Evolutionary conservation across 2,113 vertebrate genomes (phyloP).

Genomic region (Erythrocercus mccallii): DNA sequence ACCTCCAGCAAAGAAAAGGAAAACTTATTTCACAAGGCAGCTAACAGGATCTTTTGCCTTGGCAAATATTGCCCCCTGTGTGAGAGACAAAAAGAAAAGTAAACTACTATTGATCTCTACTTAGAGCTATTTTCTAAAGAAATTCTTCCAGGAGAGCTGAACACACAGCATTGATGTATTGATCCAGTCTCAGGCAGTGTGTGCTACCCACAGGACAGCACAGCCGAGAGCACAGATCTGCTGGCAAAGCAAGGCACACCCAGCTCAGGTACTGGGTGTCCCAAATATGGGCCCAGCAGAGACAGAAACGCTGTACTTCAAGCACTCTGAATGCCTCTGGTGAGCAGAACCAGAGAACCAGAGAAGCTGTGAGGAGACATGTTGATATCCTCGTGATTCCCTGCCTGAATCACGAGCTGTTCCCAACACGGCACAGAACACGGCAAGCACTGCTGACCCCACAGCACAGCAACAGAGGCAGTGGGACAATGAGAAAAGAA

Average conservation of each 20-base stretch:
- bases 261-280: not conserved
- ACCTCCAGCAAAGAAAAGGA: not conserved
- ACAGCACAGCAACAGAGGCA: not conserved
- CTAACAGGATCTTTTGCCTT: not conserved
- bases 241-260: not conserved
- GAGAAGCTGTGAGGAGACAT: not conserved
- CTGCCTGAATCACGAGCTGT: fast-evolving
- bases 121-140: not conserved
- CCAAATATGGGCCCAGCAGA: not conserved
- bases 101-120: not conserved
- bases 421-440: not conserved
- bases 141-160: not conserved
- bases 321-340: not conserved
- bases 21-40: not conserved
- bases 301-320: not conserved
- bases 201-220: not conserved
- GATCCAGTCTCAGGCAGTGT: not conserved
- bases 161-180: fast-evolving
- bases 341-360: too few relatives aligned
- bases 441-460: too few relatives aligned
- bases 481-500: not conserved
- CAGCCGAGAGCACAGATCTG: not conserved
- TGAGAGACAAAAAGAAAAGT: not conserved
- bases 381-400: not conserved
- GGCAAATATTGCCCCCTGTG: not conserved